phyloP scores from a whole-genome alignment of 2,113 vertebrate species.

The Trochalopteron elliotii region DNA sequence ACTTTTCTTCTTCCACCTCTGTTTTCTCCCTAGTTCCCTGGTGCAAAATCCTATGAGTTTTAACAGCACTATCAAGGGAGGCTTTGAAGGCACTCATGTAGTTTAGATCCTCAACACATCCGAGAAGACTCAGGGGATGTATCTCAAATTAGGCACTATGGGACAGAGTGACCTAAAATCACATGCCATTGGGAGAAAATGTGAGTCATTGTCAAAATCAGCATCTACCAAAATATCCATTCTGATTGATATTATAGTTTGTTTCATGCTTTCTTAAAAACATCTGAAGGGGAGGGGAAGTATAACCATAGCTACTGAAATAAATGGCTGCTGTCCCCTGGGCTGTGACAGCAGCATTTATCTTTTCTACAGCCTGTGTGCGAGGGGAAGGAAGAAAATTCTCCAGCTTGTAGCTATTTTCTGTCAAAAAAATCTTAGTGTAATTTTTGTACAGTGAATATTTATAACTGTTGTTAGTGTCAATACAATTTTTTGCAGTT shows the following conservation, averaged over 20 bases:
- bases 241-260: neutral
- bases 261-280: neutral
- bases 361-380: neutral
- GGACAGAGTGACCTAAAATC: neutral
- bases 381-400: neutral
- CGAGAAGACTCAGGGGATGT: neutral
- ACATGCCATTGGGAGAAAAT: neutral
- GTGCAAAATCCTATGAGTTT: neutral
- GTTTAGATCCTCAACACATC: neutral
- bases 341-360: neutral
- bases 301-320: neutral
- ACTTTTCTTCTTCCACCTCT: neutral
- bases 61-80: neutral
- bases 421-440: conserved; percentile 25
- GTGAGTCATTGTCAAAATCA: neutral
- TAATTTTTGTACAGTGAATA: conserved; percentile 49
- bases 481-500: conserved; percentile 43
- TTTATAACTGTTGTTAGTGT: conserved; percentile 43
- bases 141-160: neutral
- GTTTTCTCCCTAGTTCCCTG: neutral
- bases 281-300: neutral
- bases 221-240: neutral
- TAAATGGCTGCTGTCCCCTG: neutral
- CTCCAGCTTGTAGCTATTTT: conserved; percentile 23
- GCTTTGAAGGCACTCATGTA: neutral